These are phyloP conservation scores for Trisateles emortualis DNA, from an alignment of 2,888 invertebrate species.

Conservation along the genomic window DNA sequence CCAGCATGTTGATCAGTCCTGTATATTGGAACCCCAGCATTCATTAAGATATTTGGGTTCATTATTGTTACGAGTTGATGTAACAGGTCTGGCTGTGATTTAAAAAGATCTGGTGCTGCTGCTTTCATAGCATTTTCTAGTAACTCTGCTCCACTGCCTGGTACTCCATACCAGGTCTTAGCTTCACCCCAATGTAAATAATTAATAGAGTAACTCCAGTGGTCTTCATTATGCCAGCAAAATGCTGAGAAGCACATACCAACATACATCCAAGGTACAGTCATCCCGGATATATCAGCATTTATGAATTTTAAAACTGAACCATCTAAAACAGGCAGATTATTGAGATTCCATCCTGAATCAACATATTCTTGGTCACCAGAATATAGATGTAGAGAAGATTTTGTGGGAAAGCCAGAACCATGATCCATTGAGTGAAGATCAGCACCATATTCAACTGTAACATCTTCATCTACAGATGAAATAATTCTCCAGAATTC, in stretches of 20 bases:
- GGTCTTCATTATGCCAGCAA: conserved; percentile 95
- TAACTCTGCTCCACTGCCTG: conserved; percentile 89
- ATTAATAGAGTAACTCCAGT: conserved; percentile 94
- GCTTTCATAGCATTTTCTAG: conserved; percentile 91
- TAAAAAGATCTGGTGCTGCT: conserved; percentile 91
- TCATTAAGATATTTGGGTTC: conserved; percentile 91
- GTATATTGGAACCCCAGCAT: conserved; percentile 87
- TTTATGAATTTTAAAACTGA: conserved; percentile 91
- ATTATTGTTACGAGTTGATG: conserved; percentile 93
- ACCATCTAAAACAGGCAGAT: conserved; percentile 90
- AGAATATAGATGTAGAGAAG: conserved; percentile 86
- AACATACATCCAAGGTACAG: conserved; percentile 94
- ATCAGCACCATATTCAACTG: conserved; percentile 93
- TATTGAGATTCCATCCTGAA: conserved; percentile 93
- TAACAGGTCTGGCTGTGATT: conserved; percentile 90
- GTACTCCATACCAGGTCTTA: conserved; percentile 94
- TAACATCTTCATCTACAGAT: conserved; percentile 90
- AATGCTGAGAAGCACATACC: conserved; percentile 95
- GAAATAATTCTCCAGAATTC: conserved; percentile 93
- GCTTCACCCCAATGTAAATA: conserved; percentile 94
- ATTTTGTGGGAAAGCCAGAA: conserved; percentile 91
- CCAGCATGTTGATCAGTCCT: conserved; percentile 91
- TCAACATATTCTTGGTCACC: conserved; percentile 89
- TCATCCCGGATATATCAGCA: conserved; percentile 91
- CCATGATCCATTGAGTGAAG: conserved; percentile 92